Evolutionary conservation across 2,113 vertebrate genomes (phyloP).

Genomic region (Ascaphus truei): DNA sequence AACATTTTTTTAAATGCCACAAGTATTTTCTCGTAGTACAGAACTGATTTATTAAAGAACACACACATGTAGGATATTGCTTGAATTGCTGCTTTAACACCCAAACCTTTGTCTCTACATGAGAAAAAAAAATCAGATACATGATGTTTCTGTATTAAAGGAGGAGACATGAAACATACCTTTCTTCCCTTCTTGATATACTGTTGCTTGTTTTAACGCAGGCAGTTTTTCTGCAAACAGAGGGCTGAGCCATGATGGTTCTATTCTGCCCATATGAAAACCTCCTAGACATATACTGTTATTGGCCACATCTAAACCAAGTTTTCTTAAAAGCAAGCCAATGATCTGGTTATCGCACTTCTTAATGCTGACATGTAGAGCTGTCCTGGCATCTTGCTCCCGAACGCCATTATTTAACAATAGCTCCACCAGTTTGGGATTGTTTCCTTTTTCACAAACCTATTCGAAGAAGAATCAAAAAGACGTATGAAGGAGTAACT

Average conservation of each 20-base stretch:
- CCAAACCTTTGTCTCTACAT: no score
- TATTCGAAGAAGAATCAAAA: slow-evolving; percentile 41
- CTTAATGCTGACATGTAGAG: slow-evolving; percentile 74
- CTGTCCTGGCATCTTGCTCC: slow-evolving; percentile 82
- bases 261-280: slow-evolving; percentile 79
- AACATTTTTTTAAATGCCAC: no score
- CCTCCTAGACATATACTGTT: slow-evolving; percentile 87
- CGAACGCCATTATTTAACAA: slow-evolving; percentile 73
- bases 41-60: no score
- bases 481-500: no score
- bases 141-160: no score
- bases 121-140: no score
- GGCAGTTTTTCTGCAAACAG: slow-evolving; percentile 73
- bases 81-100: no score
- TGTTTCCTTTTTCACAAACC: slow-evolving; percentile 81
- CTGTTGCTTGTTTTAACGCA: slow-evolving; percentile 54
- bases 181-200: slow-evolving; percentile 11
- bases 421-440: slow-evolving; percentile 81
- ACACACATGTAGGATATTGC: no score
- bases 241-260: slow-evolving; percentile 82
- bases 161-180: slow-evolving; percentile 9
- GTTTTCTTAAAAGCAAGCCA: slow-evolving; percentile 77
- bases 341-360: slow-evolving; percentile 72
- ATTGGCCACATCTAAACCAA: slow-evolving; percentile 82
- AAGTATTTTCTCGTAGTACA: no score